phyloP scores from a whole-genome alignment of 2,888 invertebrate genomes.

The Seira sanloemensis region DNA sequence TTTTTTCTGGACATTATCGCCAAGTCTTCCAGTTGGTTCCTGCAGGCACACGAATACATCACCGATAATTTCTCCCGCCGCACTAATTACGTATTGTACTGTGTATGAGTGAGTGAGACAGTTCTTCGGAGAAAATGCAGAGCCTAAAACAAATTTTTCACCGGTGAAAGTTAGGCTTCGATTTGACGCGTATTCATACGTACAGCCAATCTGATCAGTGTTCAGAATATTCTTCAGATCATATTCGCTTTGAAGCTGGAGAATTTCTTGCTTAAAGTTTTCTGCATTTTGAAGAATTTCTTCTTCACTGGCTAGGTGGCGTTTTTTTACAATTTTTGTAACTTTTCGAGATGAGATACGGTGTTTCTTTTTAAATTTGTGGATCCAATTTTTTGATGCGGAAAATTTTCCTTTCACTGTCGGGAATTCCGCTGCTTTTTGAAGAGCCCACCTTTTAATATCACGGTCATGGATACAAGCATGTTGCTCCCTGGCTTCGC shows the following conservation, averaged over 20 bases:
- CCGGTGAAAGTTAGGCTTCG: constrained; percentile 25
- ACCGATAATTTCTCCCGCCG: constrained; percentile 19
- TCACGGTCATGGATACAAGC: no score
- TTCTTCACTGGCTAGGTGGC: neutral
- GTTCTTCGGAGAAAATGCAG: constrained; percentile 26
- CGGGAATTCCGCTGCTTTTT: no score
- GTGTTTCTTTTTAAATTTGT: constrained; percentile 5
- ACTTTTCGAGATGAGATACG: neutral
- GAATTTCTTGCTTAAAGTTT: neutral
- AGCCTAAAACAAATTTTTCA: constrained; percentile 15
- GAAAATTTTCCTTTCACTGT: no score
- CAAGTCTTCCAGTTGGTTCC: constrained; percentile 22
- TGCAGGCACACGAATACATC: constrained; percentile 30
- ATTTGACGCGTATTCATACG: constrained; percentile 17
- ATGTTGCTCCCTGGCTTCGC: no score
- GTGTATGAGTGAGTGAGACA: constrained; percentile 37
- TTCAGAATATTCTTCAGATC: neutral
- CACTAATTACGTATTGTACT: constrained; percentile 23
- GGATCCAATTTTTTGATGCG: no score
- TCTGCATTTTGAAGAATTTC: neutral
- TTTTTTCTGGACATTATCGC: neutral
- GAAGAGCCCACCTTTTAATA: no score
- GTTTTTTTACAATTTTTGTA: constrained; percentile 18
- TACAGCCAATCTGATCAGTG: constrained; percentile 34
- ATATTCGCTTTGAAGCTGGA: neutral